Conservation (phyloP, 2,113 vertebrate genomes). For the Bubo scandiacus region DNA sequence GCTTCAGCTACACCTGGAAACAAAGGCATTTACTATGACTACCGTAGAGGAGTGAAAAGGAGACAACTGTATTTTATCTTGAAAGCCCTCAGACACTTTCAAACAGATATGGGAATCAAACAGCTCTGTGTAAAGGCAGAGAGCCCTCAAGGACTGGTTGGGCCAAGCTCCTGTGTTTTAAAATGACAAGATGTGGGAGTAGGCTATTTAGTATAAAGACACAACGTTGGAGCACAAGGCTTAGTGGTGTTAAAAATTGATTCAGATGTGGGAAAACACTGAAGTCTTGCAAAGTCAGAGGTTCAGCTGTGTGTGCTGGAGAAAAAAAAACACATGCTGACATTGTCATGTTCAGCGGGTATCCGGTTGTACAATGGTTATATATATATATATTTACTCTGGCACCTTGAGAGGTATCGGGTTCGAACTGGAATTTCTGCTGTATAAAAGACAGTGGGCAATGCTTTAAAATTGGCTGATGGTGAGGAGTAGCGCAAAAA, state of each 20-base stretch:
- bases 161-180: not conserved
- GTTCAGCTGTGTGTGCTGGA: not conserved
- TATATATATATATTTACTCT: not conserved
- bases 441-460: not conserved
- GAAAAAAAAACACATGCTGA: not conserved
- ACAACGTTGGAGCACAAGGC: not conserved
- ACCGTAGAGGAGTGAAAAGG: not conserved
- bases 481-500: not conserved
- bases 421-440: not conserved
- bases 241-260: not conserved
- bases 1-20: constrained; percentile 3
- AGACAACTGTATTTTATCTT: constrained; percentile 28
- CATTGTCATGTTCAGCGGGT: not conserved
- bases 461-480: not conserved
- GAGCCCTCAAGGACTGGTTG: not conserved
- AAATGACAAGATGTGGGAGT: not conserved
- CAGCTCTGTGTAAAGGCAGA: not conserved
- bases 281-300: not conserved
- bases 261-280: not conserved
- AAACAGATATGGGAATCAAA: not conserved
- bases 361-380: not conserved
- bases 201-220: not conserved
- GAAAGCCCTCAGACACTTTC: constrained; percentile 23
- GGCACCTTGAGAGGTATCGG: not conserved
- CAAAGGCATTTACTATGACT: not conserved